Evolutionary conservation across 2,113 vertebrate species (phyloP).

Genomic region (Muntiacus muntjak): DNA sequence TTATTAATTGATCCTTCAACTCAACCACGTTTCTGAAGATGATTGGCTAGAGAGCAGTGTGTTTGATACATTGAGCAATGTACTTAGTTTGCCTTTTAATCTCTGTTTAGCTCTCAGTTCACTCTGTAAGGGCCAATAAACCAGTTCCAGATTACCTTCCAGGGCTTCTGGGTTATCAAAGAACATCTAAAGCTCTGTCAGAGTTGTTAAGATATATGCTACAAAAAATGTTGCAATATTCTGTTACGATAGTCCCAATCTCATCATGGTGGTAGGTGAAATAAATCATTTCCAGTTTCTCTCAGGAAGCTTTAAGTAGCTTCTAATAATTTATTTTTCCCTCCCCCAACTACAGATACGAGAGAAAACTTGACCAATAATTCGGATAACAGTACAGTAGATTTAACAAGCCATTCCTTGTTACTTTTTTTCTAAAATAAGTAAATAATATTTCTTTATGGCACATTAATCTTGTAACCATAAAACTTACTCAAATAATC

Average conservation of each 20-base stretch:
- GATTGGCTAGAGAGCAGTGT: background rate
- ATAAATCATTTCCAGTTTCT: background rate
- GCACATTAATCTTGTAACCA: conserved; percentile 6
- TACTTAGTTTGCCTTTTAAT: background rate
- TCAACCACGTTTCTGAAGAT: background rate
- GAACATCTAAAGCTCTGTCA: background rate
- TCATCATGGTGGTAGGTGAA: background rate
- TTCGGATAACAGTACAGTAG: background rate
- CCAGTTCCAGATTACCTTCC: background rate
- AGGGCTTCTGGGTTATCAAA: background rate
- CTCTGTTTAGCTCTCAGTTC: background rate
- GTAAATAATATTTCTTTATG: background rate
- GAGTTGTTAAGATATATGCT: background rate
- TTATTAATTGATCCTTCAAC: background rate
- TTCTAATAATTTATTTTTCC: background rate
- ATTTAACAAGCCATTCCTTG: background rate
- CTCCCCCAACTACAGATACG: background rate
- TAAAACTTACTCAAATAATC: conserved; percentile 24
- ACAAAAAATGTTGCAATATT: background rate
- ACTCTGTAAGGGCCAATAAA: background rate
- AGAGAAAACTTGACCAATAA: background rate
- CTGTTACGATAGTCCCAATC: background rate
- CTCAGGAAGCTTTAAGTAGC: background rate
- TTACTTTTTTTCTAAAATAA: background rate
- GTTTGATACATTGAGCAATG: background rate